Conservation (phyloP, 2,888 invertebrate species). For the Cantharis rufa region DNA sequence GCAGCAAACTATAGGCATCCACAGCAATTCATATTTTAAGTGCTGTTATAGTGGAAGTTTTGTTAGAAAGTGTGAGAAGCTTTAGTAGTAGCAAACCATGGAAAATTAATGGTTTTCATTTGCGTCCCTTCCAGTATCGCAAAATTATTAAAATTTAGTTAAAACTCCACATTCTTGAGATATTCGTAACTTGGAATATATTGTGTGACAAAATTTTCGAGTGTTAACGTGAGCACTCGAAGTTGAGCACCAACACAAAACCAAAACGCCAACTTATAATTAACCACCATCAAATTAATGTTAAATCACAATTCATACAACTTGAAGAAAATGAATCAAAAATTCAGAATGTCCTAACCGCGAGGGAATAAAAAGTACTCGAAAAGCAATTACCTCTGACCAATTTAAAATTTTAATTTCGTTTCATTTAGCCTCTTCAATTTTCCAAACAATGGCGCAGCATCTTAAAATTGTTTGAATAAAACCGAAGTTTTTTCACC, state of each 20-base stretch:
- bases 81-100: constrained; percentile 6
- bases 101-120: constrained; percentile 16
- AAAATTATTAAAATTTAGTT: constrained; percentile 7
- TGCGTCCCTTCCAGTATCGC: not conserved
- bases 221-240: not conserved
- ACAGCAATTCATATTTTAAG: constrained; percentile 18
- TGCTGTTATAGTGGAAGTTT: constrained; percentile 14
- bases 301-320: not conserved
- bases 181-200: not conserved
- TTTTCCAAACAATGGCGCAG: not conserved
- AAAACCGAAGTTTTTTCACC: not conserved
- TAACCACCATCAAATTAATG: not conserved
- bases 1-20: constrained; percentile 8
- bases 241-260: not conserved
- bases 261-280: not conserved
- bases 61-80: constrained; percentile 11
- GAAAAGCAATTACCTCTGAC: not conserved
- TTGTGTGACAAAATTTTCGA: not conserved
- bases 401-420: not conserved
- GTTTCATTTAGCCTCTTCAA: not conserved
- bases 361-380: not conserved
- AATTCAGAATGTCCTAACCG: not conserved
- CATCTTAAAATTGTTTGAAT: not conserved
- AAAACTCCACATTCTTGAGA: constrained; percentile 4
- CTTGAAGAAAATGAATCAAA: not conserved